Conservation (phyloP, 53 echinoderm and acorn worm species). For the Holothuria scabra region DNA sequence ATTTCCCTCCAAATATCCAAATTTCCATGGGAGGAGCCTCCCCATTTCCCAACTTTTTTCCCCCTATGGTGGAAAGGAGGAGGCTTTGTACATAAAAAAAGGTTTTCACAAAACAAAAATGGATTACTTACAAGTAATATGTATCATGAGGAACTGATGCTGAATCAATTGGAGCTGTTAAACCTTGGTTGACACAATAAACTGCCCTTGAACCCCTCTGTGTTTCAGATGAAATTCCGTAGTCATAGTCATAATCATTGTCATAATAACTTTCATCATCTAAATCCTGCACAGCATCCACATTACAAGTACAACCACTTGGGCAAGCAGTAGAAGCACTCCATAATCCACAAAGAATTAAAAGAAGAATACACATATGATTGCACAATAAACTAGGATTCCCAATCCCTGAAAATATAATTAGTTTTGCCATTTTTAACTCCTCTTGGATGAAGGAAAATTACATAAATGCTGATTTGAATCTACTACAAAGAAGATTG, state of each 20-base stretch:
- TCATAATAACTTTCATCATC: background rate
- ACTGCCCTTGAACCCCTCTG: constrained; percentile 54
- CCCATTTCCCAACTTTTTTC: too few species aligned
- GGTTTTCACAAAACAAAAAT: too few species aligned
- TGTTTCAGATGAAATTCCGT: background rate
- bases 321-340: constrained; percentile 5
- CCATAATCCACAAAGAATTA: background rate
- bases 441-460: too few species aligned
- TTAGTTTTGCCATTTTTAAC: background rate
- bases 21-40: too few species aligned
- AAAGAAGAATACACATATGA: background rate
- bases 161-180: constrained; percentile 55
- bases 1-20: too few species aligned
- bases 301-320: constrained; percentile 13
- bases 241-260: background rate
- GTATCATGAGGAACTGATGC: constrained; percentile 49
- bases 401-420: background rate
- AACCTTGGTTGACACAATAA: constrained; percentile 53
- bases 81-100: too few species aligned
- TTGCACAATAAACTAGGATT: background rate
- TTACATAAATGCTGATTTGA: too few species aligned
- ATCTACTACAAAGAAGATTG: too few species aligned
- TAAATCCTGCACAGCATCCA: background rate
- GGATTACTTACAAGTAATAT: constrained; percentile 62
- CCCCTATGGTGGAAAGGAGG: too few species aligned